A percentile compares a stretch with the other conserved stretches of the same genome.
phyloP scores from a whole-genome alignment of 2,113 vertebrate genomes.

The Podilymbus podiceps region DNA sequence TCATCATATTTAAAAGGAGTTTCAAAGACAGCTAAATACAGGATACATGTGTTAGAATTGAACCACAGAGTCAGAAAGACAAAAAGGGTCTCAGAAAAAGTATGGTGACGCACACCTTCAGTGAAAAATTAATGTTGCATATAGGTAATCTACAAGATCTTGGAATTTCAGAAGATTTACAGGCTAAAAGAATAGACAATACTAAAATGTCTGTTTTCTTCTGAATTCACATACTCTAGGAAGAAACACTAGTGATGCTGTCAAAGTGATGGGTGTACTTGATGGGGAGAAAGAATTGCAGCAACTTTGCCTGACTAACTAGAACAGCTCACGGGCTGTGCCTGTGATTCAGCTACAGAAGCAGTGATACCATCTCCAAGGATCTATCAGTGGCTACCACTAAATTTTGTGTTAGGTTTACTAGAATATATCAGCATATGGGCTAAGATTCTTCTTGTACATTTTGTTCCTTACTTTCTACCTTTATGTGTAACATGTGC shows the following conservation, averaged over 20 bases:
- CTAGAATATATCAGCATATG: neutral
- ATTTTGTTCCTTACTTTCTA: neutral
- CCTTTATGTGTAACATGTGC: neutral
- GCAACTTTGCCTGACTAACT: neutral
- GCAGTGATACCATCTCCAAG: neutral
- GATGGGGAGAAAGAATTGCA: neutral
- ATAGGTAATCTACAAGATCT: neutral
- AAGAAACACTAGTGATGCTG: neutral
- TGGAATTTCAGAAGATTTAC: neutral
- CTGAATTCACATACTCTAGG: neutral
- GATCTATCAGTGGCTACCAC: neutral
- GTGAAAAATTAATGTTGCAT: neutral
- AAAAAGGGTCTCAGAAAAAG: neutral
- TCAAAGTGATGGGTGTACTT: neutral
- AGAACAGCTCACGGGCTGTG: neutral
- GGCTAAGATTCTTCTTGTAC: neutral
- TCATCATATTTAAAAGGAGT: neutral
- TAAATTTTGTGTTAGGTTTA: neutral
- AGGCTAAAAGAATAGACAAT: neutral
- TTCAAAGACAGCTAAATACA: neutral
- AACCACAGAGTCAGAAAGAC: neutral
- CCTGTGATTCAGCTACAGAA: neutral
- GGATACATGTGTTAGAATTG: neutral
- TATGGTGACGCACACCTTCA: neutral
- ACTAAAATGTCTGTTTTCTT: neutral